Conservation (phyloP, 2,888 invertebrate genomes). For the Polyommatus iphigenia region DNA sequence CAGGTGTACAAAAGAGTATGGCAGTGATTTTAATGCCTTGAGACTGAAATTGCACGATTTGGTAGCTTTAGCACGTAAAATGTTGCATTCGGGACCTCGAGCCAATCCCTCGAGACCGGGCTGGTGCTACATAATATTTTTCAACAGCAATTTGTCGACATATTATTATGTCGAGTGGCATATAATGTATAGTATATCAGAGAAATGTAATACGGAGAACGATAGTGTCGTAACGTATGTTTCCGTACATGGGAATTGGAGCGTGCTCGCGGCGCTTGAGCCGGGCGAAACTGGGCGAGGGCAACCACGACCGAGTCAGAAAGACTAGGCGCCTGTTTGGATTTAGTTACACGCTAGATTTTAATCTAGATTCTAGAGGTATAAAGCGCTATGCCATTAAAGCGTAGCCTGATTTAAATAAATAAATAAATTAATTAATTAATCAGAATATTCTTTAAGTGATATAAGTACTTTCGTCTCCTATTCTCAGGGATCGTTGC, state of each 20-base stretch:
- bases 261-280: slow-evolving; percentile 22
- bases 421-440: no score
- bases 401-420: no score
- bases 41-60: background rate
- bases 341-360: background rate
- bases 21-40: no score
- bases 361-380: no score
- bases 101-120: background rate
- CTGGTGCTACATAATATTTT: background rate
- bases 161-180: background rate
- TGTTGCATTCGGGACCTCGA: background rate
- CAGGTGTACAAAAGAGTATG: background rate
- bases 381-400: background rate
- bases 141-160: background rate
- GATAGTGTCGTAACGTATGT: slow-evolving; percentile 17
- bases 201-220: slow-evolving; percentile 4
- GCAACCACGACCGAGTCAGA: background rate
- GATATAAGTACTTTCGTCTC: background rate
- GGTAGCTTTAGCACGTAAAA: background rate
- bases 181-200: background rate
- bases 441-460: background rate
- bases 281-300: slow-evolving; percentile 1
- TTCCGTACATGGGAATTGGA: slow-evolving; percentile 12
- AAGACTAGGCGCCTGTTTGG: background rate
- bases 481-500: background rate